phyloP scores from a whole-genome alignment of 2,113 vertebrate genomes.

The Lasiurus cinereus region DNA sequence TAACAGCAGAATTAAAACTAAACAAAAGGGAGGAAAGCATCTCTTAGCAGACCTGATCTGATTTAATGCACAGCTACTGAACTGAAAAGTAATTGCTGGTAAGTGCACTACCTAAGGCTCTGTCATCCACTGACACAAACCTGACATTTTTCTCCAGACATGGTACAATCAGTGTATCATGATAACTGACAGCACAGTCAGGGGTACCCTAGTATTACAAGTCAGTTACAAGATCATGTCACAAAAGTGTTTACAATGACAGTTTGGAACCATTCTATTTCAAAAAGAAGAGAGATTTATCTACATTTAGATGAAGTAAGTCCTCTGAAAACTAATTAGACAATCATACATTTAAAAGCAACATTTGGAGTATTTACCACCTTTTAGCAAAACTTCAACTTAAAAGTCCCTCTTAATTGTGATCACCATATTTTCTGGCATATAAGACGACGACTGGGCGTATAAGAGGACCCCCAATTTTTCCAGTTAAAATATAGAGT shows the following conservation, averaged over 20 bases:
- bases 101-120: constrained; percentile 7
- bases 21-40: not conserved
- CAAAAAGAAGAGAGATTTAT: constrained; percentile 32
- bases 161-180: constrained; percentile 22
- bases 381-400: constrained; percentile 55
- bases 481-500: too few species aligned
- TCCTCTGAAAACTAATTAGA: constrained; percentile 42
- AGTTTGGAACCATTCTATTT: not conserved
- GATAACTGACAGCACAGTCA: constrained; percentile 43
- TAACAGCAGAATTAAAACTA: constrained; percentile 34
- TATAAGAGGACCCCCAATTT: too few species aligned
- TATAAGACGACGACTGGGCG: too few species aligned
- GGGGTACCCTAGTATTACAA: constrained; percentile 50
- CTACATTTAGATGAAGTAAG: constrained; percentile 42
- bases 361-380: not conserved
- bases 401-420: not conserved
- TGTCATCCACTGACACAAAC: not conserved
- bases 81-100: not conserved
- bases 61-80: constrained; percentile 24
- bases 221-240: constrained; percentile 18
- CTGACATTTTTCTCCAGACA: constrained; percentile 58
- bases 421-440: not conserved
- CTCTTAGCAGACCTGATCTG: not conserved
- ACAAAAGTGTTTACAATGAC: constrained; percentile 44
- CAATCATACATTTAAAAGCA: not conserved